phyloP scores from a whole-genome alignment of 2,888 invertebrate species.

The Hirtodrosophila alboralis region DNA sequence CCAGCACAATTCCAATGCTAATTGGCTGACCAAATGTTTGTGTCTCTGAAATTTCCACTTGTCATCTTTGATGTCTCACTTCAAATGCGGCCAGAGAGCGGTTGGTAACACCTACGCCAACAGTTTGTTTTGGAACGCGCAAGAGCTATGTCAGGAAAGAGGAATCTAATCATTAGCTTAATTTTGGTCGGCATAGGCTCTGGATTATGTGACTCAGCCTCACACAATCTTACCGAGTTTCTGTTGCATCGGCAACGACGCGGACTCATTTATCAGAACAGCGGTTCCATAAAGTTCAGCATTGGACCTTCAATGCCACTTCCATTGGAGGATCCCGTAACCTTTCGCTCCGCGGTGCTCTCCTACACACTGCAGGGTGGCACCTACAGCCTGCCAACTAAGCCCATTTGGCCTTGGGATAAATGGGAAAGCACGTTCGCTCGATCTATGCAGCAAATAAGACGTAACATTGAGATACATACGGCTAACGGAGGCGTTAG shows the following conservation, averaged over 20 bases:
- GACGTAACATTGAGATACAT: slow-evolving; percentile 55
- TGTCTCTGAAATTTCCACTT: slow-evolving; percentile 52
- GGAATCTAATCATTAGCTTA: slow-evolving; percentile 17
- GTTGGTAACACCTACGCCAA: slow-evolving; percentile 19
- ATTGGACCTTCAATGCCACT: slow-evolving; percentile 76
- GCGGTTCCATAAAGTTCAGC: slow-evolving; percentile 62
- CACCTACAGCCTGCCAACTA: slow-evolving; percentile 72
- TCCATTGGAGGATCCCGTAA: slow-evolving; percentile 73
- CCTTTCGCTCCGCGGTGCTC: slow-evolving; percentile 79
- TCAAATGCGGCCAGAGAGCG: slow-evolving; percentile 14
- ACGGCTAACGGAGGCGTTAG: slow-evolving; percentile 48
- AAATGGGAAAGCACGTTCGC: slow-evolving; percentile 80
- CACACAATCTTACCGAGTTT: slow-evolving; percentile 60
- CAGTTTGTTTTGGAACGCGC: slow-evolving; percentile 43
- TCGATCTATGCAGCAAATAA: slow-evolving; percentile 65
- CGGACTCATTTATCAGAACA: slow-evolving; percentile 63
- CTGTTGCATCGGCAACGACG: slow-evolving; percentile 64
- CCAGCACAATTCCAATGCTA: slow-evolving; percentile 55
- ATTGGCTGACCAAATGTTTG: slow-evolving; percentile 69
- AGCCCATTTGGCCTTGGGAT: slow-evolving; percentile 80
- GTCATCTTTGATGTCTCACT: slow-evolving; percentile 60
- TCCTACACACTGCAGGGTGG: slow-evolving; percentile 78
- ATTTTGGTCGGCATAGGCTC: slow-evolving; percentile 7
- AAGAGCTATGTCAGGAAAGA: slow-evolving; percentile 31
- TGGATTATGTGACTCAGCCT: not conserved